Conservation (phyloP, 2,113 vertebrate species). For the Pseudorasbora parva region DNA sequence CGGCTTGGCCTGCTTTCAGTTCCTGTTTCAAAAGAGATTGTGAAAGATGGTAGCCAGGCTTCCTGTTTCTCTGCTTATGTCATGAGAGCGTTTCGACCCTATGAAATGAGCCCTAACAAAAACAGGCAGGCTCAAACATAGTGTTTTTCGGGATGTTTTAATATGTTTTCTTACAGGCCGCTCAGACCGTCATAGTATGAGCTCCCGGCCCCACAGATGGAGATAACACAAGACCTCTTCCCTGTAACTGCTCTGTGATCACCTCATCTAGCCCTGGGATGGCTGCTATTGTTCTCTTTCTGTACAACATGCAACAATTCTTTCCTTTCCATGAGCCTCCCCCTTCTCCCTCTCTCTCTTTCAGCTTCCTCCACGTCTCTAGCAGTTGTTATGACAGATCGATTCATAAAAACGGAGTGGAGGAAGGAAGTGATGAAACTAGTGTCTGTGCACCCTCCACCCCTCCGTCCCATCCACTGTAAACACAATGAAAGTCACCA, state of each 20-base stretch:
- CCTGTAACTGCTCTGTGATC: constrained; percentile 39
- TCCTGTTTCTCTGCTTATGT: constrained; percentile 69
- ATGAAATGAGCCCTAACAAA: constrained; percentile 58
- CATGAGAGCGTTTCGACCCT: constrained; percentile 61
- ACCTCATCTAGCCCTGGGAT: constrained; percentile 56
- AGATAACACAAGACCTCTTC: constrained; percentile 39
- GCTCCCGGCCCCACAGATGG: constrained; percentile 27
- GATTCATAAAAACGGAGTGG: constrained; percentile 63
- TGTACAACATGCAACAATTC: constrained; percentile 48
- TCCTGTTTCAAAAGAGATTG: constrained; percentile 78
- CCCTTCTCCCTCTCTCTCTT: constrained; percentile 42
- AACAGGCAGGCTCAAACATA: constrained; percentile 23
- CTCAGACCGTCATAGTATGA: constrained; percentile 29
- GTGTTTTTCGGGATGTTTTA: constrained; percentile 56
- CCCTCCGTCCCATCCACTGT: constrained; percentile 60
- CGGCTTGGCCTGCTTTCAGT: constrained; percentile 64
- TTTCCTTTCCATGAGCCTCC: constrained; percentile 45
- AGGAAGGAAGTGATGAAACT: constrained; percentile 79
- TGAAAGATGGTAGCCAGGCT: constrained; percentile 74
- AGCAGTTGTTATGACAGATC: constrained; percentile 71
- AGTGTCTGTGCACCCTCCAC: constrained; percentile 63
- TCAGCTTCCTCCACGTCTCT: constrained; percentile 64
- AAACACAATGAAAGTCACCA: constrained; percentile 70
- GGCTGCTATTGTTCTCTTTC: constrained; percentile 55
- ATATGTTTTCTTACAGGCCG: constrained; percentile 50